phyloP scores from a whole-genome alignment of 1,140 invertebrate species.

The Drosophila nasuta region DNA sequence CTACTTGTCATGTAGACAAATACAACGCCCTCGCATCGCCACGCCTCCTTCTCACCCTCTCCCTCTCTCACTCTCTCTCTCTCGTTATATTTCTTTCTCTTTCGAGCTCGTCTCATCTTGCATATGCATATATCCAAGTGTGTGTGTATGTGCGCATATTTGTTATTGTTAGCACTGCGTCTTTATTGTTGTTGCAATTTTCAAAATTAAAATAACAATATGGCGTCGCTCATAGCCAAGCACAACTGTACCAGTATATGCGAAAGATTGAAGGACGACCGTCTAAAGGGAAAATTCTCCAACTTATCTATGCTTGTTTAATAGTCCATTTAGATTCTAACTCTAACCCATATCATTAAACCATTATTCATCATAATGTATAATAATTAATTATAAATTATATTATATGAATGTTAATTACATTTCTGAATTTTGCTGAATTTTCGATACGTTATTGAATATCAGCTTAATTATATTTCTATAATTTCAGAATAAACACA shows the following conservation, averaged over 20 bases:
- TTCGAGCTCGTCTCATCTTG: slow-evolving; percentile 28
- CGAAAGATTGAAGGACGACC: not conserved
- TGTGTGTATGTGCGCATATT: slow-evolving; percentile 31
- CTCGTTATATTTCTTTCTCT: not conserved
- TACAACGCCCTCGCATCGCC: slow-evolving; percentile 44
- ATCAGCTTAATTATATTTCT: too few relatives aligned
- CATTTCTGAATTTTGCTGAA: too few relatives aligned
- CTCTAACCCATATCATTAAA: too few relatives aligned
- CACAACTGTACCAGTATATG: slow-evolving; percentile 50
- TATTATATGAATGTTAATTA: too few relatives aligned
- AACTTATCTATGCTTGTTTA: too few relatives aligned
- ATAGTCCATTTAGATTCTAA: too few relatives aligned
- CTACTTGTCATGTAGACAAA: slow-evolving; percentile 82
- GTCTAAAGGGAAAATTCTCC: too few relatives aligned
- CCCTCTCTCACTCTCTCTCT: slow-evolving; percentile 4
- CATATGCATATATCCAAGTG: slow-evolving; percentile 16
- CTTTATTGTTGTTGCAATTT: slow-evolving; percentile 78
- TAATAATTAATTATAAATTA: too few relatives aligned
- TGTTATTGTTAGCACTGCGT: slow-evolving; percentile 67
- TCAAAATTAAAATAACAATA: slow-evolving; percentile 81
- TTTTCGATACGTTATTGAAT: too few relatives aligned
- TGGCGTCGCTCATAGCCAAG: slow-evolving; percentile 39
- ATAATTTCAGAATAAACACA: too few relatives aligned
- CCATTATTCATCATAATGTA: too few relatives aligned
- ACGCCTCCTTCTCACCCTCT: not conserved